Evolutionary conservation across 2,888 invertebrate genomes (phyloP).

Genomic region (Epistrophe grossulariae): DNA sequence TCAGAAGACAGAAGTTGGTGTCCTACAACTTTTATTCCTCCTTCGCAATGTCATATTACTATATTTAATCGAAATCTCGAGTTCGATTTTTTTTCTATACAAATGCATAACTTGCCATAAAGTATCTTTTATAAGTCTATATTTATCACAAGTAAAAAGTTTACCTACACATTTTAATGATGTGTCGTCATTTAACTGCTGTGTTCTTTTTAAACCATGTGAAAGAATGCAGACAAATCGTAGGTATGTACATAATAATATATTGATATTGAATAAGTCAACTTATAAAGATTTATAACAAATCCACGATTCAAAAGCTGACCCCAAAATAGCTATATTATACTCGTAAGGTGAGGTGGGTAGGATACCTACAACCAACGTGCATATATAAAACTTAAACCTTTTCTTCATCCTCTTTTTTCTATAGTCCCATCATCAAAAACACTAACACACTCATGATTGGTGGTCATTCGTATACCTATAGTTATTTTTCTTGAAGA

Average conservation of each 20-base stretch:
- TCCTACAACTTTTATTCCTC: no score
- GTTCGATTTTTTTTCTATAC: no score
- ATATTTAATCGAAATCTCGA: no score
- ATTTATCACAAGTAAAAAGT: background rate
- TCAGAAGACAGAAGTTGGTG: no score
- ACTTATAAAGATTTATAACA: constrained; percentile 33
- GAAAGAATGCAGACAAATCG: constrained; percentile 12
- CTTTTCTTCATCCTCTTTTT: background rate
- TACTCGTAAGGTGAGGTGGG: no score
- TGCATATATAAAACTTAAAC: background rate
- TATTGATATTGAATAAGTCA: constrained; percentile 13
- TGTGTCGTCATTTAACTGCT: constrained; percentile 12
- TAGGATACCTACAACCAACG: background rate
- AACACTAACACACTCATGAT: background rate
- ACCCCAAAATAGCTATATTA: constrained; percentile 4
- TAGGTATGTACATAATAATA: no score
- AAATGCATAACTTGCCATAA: no score
- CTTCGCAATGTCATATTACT: no score
- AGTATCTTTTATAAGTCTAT: no score
- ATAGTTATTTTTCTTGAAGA: background rate
- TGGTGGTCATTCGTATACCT: background rate
- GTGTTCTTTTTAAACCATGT: background rate
- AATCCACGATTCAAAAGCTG: constrained; percentile 9
- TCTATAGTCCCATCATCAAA: background rate
- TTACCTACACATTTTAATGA: background rate